Evolutionary conservation across 2,888 invertebrate genomes (phyloP), one percentile per base, ranked within the genome.

Genomic region (Gnatocerus cornutus): DNA sequence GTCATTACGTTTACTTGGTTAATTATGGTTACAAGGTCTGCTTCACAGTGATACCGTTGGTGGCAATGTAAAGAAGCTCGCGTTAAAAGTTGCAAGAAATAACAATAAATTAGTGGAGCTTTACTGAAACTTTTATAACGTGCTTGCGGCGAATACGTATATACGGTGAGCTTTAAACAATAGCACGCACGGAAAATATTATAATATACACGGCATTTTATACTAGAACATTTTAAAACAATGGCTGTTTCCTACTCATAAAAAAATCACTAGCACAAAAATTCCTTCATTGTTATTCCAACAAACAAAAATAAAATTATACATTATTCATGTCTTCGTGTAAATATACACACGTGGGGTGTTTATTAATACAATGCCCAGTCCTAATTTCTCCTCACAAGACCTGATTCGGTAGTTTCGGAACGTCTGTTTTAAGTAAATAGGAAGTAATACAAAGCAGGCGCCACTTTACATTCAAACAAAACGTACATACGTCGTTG

Each of bases 231-330:
- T 74, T 77, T 76, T 73, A 73, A 77, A 77, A 78, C 76, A 77
- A 78, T 77, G 72, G 73, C 72, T 74, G 73, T 75, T 73, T 71
- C 68, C 58, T 41, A 62, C 62, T 69, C 74, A 68, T 64, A 69
- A 72, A 75, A 76, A 76, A 74, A 73, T 71, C 70, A 73, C 74
- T 74, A 72, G 71, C 72, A 76, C 73, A 73, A 75, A 76, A 75
- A 68, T 67, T 68, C 62, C 46, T 70, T 76, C 78, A 76, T 78
- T 78, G 77, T 78, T 79, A 74, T 78, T 73, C 75, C 73, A 74
- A 76, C 73, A 72, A 74, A 72, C 68, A 74, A 77, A 77, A 74
- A 71, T 73, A 65, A 73, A 73, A 72, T 70, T 71, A 78, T 78
- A 72, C 76, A 78, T 78, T 74, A 79, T 79, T 79, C 79, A 79